These are phyloP conservation scores for Metridium senile DNA, from an alignment of 92 coral and sea anemone genomes.

Conservation along the genomic window DNA sequence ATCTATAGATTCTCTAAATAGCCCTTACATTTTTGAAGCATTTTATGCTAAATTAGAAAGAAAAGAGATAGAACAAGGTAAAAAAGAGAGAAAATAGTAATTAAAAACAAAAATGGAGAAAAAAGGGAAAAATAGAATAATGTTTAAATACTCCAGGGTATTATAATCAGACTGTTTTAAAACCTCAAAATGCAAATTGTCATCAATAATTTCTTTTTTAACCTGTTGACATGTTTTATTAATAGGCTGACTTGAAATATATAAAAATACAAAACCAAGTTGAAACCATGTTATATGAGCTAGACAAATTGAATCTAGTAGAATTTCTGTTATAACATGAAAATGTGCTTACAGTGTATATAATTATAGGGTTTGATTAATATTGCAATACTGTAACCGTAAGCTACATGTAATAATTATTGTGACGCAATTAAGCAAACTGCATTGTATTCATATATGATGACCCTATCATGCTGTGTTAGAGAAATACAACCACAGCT, in stretches of 20 bases:
- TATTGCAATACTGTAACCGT: background rate
- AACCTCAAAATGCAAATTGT: constrained; percentile 10
- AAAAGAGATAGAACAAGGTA: too few species aligned
- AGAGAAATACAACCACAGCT: background rate
- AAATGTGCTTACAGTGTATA: too few species aligned
- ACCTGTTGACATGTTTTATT: constrained; percentile 7
- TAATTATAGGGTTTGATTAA: too few species aligned
- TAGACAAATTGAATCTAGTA: too few species aligned
- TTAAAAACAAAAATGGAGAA: background rate
- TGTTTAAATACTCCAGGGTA: too few species aligned
- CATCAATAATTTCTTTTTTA: background rate
- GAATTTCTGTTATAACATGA: too few species aligned
- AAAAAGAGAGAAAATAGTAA: too few species aligned
- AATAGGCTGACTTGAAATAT: background rate
- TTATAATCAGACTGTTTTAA: background rate
- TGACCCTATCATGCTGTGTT: background rate
- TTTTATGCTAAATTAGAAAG: too few species aligned
- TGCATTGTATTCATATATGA: background rate
- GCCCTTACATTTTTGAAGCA: too few species aligned
- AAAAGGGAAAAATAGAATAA: background rate
- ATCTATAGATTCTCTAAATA: too few species aligned
- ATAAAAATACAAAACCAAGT: too few species aligned
- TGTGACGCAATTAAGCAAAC: background rate
- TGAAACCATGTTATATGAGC: too few species aligned
- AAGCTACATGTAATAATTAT: background rate